phyloP scores from a whole-genome alignment of 2,797 vertebrate species.

The Falco novaeseelandiae region DNA sequence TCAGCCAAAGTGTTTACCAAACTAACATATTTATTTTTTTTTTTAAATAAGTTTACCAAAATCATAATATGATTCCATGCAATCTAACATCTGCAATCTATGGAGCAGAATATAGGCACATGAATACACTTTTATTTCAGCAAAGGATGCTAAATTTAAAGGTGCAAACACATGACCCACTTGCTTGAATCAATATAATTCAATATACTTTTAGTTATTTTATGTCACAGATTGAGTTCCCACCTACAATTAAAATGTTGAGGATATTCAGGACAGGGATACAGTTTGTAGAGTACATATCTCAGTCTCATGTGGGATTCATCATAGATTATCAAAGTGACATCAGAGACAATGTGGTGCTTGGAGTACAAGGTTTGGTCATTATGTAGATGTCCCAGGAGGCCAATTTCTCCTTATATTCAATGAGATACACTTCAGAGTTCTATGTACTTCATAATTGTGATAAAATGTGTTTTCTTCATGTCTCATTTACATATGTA shows the following conservation, averaged over 20 bases:
- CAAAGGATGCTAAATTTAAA: neutral
- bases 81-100: neutral
- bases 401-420: neutral
- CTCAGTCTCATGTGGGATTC: neutral
- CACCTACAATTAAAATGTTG: neutral
- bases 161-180: neutral
- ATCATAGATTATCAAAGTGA: neutral
- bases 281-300: neutral
- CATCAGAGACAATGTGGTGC: fast-evolving
- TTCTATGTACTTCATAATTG: neutral
- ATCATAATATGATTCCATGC: neutral
- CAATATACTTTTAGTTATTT: neutral
- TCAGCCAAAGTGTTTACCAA: neutral
- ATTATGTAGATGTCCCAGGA: neutral
- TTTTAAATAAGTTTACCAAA: neutral
- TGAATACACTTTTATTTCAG: neutral
- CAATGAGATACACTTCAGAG: neutral
- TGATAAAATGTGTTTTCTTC: neutral
- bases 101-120: neutral
- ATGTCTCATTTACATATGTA: neutral
- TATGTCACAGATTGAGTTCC: neutral
- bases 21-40: neutral
- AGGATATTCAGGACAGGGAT: neutral
- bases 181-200: neutral
- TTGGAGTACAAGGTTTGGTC: neutral